Evolutionary conservation across 2,888 invertebrate genomes (phyloP), one percentile per base, ranked within the genome.

Genomic region (Drosophila silvestris): DNA sequence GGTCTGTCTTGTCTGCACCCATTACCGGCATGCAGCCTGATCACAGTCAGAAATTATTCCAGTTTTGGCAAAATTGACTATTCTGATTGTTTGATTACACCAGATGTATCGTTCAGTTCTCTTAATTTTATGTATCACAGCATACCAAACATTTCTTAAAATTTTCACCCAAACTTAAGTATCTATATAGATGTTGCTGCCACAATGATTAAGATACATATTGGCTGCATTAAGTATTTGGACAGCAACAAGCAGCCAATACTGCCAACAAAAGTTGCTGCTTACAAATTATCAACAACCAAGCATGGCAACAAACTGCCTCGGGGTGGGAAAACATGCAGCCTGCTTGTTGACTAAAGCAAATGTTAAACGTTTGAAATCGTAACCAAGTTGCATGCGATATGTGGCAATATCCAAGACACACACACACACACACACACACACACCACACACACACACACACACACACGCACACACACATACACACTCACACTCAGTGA

Each of bases 281-380:
- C 59, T 68, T 81, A 82, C 84, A 86, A 89, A 89, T 86, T 89
- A 89, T 89, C 82, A 77, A 71, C 77, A 70, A 59, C 74, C 82
- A 77, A 71, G 74, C 77, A 74, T 69, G 69, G 77, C 65, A 58
- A 73, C 73, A 58, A 78, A 53, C 60, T 52, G 65, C 71, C 66
- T 57, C 69, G 74, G 79, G 82, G 79, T 78, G 82, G 79, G 82
- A 83, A 79, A 79, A 88, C 72, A 90, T 85, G 83, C 73, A 54
- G 73, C 69, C 67, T 47, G 79, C 59, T 70, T 59, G 52, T 77
- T 70, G 79, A 74, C 82, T 82, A 81, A 81, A 82, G 79, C 88
- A 90, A 85, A 88, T 80, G 82, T 82, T 82, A 82, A 74, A 74
- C 80, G 86, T 77, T 85, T 85, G 71, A 88, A 85, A 88, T 76